Evolutionary conservation across 2,113 vertebrate species (phyloP).

Genomic region (Entosphenus tridentatus): DNA sequence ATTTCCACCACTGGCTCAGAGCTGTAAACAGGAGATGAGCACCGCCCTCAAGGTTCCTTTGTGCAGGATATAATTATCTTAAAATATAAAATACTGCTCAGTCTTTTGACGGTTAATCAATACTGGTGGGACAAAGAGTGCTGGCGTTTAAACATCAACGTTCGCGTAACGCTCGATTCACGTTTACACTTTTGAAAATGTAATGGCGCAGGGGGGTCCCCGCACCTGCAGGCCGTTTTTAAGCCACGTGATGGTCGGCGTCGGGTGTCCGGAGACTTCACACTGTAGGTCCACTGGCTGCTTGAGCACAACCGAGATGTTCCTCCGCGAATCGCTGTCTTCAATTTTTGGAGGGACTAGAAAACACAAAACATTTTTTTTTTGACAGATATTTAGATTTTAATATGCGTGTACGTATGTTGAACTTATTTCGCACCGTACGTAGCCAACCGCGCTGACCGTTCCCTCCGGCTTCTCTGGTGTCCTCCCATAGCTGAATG

Average conservation of each 20-base stretch:
- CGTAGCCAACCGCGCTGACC: no score
- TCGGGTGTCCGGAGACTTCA: conserved; percentile 54
- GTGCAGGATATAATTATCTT: no score
- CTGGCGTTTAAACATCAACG: conserved; percentile 10
- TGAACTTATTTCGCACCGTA: not conserved
- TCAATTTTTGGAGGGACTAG: conserved; percentile 61
- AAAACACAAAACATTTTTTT: no score
- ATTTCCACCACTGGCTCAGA: no score
- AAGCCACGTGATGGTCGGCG: conserved; percentile 59
- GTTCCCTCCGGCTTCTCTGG: no score
- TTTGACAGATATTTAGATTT: not conserved
- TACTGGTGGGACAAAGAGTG: not conserved
- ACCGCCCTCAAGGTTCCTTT: no score
- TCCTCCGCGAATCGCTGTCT: conserved; percentile 31
- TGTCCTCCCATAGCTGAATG: no score
- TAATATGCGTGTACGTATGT: not conserved
- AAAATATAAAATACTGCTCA: not conserved
- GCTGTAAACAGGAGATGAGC: no score
- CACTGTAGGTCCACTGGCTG: conserved; percentile 47
- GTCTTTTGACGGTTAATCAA: not conserved
- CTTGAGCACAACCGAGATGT: conserved; percentile 42
- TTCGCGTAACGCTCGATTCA: not conserved
- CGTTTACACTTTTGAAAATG: not conserved
- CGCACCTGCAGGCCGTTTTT: conserved; percentile 48
- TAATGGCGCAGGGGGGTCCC: not conserved